Conservation (phyloP, 1,140 invertebrate genomes). For the Aradophagus sp. region DNA sequence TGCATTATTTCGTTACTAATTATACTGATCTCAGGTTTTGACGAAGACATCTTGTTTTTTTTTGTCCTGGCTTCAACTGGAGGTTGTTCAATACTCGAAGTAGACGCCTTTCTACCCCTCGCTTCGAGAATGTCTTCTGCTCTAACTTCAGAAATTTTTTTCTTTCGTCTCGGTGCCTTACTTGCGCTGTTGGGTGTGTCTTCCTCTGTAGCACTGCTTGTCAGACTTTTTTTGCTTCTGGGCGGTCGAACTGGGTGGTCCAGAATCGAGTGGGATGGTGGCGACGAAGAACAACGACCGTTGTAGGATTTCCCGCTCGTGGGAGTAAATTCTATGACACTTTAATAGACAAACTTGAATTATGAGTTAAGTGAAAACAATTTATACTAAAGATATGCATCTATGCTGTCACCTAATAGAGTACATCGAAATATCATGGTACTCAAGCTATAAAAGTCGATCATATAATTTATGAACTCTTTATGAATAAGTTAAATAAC, state of each 20-base stretch:
- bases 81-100: slow-evolving; percentile 20
- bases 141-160: slow-evolving; percentile 65
- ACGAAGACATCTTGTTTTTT: slow-evolving; percentile 59
- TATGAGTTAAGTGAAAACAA: too few species aligned
- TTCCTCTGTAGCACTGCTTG: slow-evolving; percentile 62
- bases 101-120: slow-evolving; percentile 41
- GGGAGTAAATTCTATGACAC: slow-evolving; percentile 38
- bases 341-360: slow-evolving; percentile 7
- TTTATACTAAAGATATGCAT: too few species aligned
- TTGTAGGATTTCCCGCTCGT: slow-evolving; percentile 30
- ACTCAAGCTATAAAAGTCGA: too few species aligned
- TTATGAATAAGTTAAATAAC: not conserved
- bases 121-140: slow-evolving; percentile 69
- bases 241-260: slow-evolving; percentile 69
- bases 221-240: slow-evolving; percentile 67
- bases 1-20: slow-evolving; percentile 24
- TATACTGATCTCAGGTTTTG: slow-evolving; percentile 13
- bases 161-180: slow-evolving; percentile 59
- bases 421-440: too few species aligned
- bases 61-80: slow-evolving; percentile 44
- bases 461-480: too few species aligned
- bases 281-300: slow-evolving; percentile 29
- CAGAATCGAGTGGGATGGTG: slow-evolving; percentile 27
- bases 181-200: slow-evolving; percentile 40
- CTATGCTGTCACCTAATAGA: too few species aligned